phyloP scores from a whole-genome alignment of 2,113 vertebrate species.

The western clawed frog (Xenopus tropicalis) region UCB_Xtro_10.0 CM004443.2:100478001-100478500 shows the following conservation, averaged over 20 bases:
- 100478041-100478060: neutral
- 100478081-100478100: slow-evolving; percentile 98
- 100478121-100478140: slow-evolving; percentile 87
- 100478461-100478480: slow-evolving; percentile 1
- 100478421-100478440: slow-evolving; percentile 6
- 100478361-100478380: neutral
- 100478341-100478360: no score
- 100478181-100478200: no score
- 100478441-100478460: slow-evolving; percentile 16
- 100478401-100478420: no score
- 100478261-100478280: neutral
- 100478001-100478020: neutral
- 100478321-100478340: no score
- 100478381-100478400: neutral
- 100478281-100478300: neutral
- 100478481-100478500: slow-evolving; percentile 10
- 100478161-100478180: neutral
- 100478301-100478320: no score
- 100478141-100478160: slow-evolving; percentile 80
- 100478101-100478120: slow-evolving; percentile 94
- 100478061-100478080: slow-evolving; percentile 71
- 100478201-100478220: no score
- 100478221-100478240: no score
- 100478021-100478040: neutral
- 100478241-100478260: neutral